phyloP scores from a whole-genome alignment of 2,113 vertebrate genomes.

The Pituophis catenifer region DNA sequence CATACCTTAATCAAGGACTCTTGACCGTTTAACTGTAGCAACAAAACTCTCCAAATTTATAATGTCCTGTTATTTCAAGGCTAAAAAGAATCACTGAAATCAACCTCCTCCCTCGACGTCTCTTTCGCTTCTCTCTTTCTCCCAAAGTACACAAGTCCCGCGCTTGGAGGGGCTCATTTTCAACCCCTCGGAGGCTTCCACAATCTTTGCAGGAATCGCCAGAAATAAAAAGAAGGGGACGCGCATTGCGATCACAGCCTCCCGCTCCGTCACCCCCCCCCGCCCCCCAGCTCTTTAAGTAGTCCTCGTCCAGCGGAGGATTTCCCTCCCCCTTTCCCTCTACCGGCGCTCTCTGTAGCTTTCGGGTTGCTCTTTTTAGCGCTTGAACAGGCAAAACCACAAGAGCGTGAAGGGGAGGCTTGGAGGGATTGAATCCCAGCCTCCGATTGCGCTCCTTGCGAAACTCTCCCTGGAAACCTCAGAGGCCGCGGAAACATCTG shows the following conservation, averaged over 20 bases:
- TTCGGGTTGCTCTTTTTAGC: background rate
- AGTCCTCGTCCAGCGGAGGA: background rate
- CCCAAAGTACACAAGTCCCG: no score
- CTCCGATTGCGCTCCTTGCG: background rate
- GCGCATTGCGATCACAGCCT: background rate
- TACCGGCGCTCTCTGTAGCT: background rate
- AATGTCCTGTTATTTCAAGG: background rate
- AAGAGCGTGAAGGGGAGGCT: background rate
- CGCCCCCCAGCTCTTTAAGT: no score
- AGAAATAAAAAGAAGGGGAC: background rate
- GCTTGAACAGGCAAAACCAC: background rate
- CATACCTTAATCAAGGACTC: background rate
- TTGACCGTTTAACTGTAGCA: no score
- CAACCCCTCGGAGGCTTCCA: background rate
- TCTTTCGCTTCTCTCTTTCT: no score
- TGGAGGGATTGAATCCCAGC: background rate
- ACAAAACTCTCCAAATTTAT: background rate
- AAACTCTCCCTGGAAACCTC: background rate
- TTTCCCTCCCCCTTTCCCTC: fast-evolving
- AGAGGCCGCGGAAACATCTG: no score
- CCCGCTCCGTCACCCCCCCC: no score
- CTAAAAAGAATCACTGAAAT: background rate
- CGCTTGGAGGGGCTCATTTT: background rate
- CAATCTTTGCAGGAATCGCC: background rate
- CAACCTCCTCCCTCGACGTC: no score